A percentile compares a stretch with the other conserved stretches of the same genome.
Conservation (phyloP, 1,140 invertebrate species). For the Scylla paramamosain region DNA sequence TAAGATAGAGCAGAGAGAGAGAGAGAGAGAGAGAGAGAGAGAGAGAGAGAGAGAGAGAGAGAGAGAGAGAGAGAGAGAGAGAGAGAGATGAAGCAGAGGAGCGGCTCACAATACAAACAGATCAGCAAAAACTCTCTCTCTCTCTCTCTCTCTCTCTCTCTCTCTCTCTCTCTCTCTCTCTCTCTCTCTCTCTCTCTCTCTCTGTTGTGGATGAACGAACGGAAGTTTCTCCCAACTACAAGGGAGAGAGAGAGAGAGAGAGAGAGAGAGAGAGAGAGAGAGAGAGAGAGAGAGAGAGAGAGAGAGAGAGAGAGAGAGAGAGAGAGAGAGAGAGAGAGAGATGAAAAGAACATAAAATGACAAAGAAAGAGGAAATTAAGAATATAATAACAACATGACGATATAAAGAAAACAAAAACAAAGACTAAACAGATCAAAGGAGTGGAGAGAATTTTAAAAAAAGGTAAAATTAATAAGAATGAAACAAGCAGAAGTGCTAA, state of each 20-base stretch:
- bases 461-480: background rate
- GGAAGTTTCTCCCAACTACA: no score
- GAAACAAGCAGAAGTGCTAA: background rate
- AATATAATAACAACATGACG: background rate
- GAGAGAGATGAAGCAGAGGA: no score
- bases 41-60: background rate
- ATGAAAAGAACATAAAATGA: no score
- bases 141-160: no score
- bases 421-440: background rate
- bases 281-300: background rate
- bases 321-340: background rate
- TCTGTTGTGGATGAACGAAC: no score
- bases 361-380: background rate
- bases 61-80: background rate
- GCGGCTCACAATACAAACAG: no score
- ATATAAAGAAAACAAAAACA: background rate
- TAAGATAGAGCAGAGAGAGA: conserved; percentile 3
- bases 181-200: no score
- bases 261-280: background rate
- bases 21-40: background rate
- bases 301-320: background rate
- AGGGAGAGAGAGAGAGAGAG: background rate
- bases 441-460: background rate
- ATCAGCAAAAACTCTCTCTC: no score
- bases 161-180: no score